phyloP scores from a whole-genome alignment of 2,113 vertebrate species.

The Mystacornis crossleyi region DNA sequence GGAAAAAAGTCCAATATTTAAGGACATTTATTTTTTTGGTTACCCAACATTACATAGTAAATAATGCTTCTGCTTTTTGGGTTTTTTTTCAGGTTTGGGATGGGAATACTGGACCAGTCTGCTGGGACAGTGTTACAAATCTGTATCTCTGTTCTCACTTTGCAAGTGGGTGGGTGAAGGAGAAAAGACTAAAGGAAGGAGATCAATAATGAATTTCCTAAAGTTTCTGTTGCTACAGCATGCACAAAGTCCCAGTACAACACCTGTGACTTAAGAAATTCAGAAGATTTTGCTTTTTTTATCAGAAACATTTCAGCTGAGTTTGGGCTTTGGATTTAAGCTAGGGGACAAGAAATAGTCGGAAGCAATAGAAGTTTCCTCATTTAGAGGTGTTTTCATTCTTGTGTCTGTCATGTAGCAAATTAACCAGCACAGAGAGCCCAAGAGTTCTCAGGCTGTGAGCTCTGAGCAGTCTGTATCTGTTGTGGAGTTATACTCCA shows the following conservation, averaged over 20 bases:
- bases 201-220: background rate
- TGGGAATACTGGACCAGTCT: background rate
- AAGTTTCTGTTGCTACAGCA: background rate
- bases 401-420: background rate
- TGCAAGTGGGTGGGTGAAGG: background rate
- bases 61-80: background rate
- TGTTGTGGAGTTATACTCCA: background rate
- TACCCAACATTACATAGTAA: background rate
- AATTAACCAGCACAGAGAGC: background rate
- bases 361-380: background rate
- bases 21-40: accelerated
- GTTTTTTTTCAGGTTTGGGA: background rate
- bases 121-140: background rate
- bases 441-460: background rate
- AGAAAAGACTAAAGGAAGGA: background rate
- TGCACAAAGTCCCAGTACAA: background rate
- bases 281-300: background rate
- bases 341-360: background rate
- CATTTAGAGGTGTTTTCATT: background rate
- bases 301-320: background rate
- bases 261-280: background rate
- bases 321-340: background rate
- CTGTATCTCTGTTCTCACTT: background rate
- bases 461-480: background rate
- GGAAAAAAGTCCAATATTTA: background rate